phyloP scores from a whole-genome alignment of 2,888 invertebrate genomes.

The Ptycholaimellus sp. region DNA sequence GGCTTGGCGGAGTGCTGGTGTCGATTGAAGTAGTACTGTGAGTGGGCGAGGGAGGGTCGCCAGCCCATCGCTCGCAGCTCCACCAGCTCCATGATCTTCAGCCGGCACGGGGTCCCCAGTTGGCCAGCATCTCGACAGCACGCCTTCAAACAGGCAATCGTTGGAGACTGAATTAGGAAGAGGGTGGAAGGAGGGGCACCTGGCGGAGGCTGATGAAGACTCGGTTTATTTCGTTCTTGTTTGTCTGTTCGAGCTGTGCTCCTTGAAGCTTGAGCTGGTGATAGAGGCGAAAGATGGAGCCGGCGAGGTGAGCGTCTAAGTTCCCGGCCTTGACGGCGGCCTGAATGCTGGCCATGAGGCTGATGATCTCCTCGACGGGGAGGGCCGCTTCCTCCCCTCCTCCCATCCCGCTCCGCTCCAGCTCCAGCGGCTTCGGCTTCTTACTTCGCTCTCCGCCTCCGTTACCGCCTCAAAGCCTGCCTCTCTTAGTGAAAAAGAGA shows the following conservation, averaged over 20 bases:
- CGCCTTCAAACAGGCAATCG: too few relatives aligned
- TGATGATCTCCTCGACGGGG: conserved; percentile 5
- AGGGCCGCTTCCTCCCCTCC: too few relatives aligned
- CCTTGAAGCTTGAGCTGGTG: conserved; percentile 18
- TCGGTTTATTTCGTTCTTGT: conserved; percentile 21
- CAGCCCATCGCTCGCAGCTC: conserved; percentile 73
- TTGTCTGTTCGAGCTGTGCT: conserved; percentile 15
- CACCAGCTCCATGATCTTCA: conserved; percentile 67
- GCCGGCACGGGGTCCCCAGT: conserved; percentile 56
- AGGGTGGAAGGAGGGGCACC: too few relatives aligned
- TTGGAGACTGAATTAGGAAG: too few relatives aligned
- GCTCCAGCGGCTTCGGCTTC: too few relatives aligned
- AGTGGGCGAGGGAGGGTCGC: conserved; percentile 43
- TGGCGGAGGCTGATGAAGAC: conserved; percentile 21
- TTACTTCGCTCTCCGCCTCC: too few relatives aligned
- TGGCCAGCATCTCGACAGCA: conserved; percentile 35
- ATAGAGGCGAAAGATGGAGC: conserved; percentile 18
- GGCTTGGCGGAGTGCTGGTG: conserved; percentile 12
- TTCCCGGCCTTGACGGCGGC: conserved; percentile 3
- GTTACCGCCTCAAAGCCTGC: too few relatives aligned
- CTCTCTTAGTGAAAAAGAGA: too few relatives aligned
- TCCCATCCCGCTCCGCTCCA: too few relatives aligned
- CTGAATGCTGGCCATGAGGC: conserved; percentile 5
- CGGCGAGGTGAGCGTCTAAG: conserved; percentile 10
- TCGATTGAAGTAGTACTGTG: conserved; percentile 20